Evolutionary conservation across 2,797 vertebrate genomes (phyloP), one percentile per base, ranked within the genome.

Genomic region (Mus caroli): DNA sequence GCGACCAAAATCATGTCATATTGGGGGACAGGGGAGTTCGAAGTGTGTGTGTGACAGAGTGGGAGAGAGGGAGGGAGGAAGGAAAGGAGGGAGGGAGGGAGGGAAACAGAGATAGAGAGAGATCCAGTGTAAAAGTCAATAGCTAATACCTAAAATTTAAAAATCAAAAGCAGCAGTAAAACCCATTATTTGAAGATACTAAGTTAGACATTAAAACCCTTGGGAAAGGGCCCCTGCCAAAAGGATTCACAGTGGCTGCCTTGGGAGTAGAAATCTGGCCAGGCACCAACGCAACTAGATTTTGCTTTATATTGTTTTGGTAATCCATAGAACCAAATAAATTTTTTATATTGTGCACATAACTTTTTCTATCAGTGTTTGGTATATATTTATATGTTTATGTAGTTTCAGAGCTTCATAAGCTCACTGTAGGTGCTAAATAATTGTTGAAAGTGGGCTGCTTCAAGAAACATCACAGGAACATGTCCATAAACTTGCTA

Each of bases 131-230:
- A 91, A 54, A 77, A 40, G 11, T 43, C 75, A 91, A 80, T 5
- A 91, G 56, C 56, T 31, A 62, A 31, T 69, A 62, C 58, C 58
- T 24, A n/a, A 88, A 79, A 96, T 58, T 69, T 43, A 84, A 94
- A 92, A 64, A 77, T 71, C 20, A 84, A 37, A n/a, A 86, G 67
- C 58, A 73, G 26, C 40, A 40, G 67, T 37, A 24, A 52, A 94
- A 19, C 10, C 5, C 52, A 15, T 34, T 95, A 62, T 88, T 73
- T 86, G 28, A 62, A 91, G 14, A 96, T 46, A 46, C 0, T 2
- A 75, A 73, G 40, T 14, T 64, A 93, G 88, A 84, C 31, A 50
- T 1, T 15, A 37, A 80, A 31, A 40, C 19, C 17, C 28, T 46
- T 54, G 37, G 24, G 26, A 20, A 26, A 26, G 52, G 15, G 22